Conservation (phyloP, 2,113 vertebrate genomes). For the Gyps fulvus region DNA sequence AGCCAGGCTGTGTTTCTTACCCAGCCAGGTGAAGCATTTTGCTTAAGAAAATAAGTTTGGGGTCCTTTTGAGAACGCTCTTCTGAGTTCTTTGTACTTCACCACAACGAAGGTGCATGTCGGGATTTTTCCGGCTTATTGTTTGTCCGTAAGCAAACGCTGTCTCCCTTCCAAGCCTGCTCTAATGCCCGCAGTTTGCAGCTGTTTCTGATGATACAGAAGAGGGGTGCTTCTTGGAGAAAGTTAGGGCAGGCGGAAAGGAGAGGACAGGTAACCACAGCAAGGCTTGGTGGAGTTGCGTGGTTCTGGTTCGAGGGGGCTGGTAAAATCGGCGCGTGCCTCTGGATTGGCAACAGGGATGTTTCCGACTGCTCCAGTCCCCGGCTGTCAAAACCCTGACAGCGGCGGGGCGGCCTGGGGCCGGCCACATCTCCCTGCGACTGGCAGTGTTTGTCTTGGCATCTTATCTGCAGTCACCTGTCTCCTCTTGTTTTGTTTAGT, state of each 20-base stretch:
- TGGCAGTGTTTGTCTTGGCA: rapidly evolving
- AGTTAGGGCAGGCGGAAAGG: not conserved
- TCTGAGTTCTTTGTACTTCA: not conserved
- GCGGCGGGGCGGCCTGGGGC: not conserved
- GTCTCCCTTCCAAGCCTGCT: not conserved
- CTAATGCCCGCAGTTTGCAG: not conserved
- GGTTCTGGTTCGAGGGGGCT: not conserved
- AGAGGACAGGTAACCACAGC: not conserved
- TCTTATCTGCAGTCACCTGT: not conserved
- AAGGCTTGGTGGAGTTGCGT: rapidly evolving
- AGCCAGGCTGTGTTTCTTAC: not conserved
- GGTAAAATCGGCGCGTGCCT: not conserved
- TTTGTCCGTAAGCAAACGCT: rapidly evolving
- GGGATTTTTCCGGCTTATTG: not conserved
- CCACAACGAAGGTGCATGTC: rapidly evolving
- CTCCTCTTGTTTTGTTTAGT: not conserved
- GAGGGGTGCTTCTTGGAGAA: rapidly evolving
- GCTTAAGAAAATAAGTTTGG: not conserved
- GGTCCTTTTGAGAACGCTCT: not conserved
- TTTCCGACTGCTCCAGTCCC: too few relatives aligned
- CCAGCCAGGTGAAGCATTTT: not conserved
- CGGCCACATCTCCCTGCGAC: rapidly evolving
- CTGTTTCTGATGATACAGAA: not conserved
- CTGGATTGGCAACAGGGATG: not conserved
- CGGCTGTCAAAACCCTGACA: not conserved